Conservation (phyloP, 1,140 invertebrate species). For the Lanistes nyassanus region DNA sequence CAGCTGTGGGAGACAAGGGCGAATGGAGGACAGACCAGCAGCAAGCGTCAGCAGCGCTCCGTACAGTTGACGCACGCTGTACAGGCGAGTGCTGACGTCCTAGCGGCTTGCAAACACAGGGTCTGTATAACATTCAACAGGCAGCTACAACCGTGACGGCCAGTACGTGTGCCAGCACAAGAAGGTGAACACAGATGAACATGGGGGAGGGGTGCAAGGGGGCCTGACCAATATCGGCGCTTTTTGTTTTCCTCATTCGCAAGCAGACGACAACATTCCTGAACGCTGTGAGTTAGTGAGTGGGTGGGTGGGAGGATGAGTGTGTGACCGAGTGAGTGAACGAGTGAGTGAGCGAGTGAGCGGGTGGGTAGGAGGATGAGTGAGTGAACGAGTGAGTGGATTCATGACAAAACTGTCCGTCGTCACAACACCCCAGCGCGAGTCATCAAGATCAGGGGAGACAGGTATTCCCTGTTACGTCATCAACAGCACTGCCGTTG, state of each 20-base stretch:
- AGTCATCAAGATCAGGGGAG: not conserved
- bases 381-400: not conserved
- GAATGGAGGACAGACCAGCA: too few species aligned
- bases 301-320: not conserved
- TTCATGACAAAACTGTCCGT: not conserved
- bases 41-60: too few species aligned
- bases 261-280: not conserved
- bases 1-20: too few species aligned
- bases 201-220: not conserved
- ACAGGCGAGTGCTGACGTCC: too few species aligned
- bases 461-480: not conserved
- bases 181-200: too few species aligned
- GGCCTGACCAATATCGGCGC: not conserved
- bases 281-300: not conserved
- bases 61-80: too few species aligned
- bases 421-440: not conserved
- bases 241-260: not conserved
- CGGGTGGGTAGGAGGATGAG: not conserved
- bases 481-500: not conserved
- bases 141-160: too few species aligned
- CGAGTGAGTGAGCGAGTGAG: not conserved
- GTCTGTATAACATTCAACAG: too few species aligned
- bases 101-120: too few species aligned
- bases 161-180: too few species aligned
- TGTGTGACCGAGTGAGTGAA: not conserved